phyloP scores from a whole-genome alignment of 2,797 vertebrate genomes.

The Molossus molossus region DNA sequence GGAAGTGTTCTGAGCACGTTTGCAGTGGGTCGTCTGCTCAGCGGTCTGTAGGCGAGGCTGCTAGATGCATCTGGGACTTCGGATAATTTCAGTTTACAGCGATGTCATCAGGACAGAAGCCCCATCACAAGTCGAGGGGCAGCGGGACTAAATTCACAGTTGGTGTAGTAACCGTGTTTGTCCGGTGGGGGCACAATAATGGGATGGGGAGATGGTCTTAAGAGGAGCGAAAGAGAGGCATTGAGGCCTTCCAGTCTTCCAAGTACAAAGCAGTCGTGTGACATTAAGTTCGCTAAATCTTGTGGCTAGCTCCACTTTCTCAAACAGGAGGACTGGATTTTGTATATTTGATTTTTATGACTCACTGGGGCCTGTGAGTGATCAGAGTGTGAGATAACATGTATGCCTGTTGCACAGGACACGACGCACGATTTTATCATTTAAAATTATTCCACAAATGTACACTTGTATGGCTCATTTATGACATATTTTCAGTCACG shows the following conservation, averaged over 20 bases:
- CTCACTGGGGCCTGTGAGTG: conserved; percentile 13
- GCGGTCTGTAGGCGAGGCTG: not conserved
- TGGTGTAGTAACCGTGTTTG: not conserved
- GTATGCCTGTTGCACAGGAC: conserved; percentile 58
- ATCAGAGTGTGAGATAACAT: conserved; percentile 45
- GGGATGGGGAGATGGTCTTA: not conserved
- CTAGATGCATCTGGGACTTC: not conserved
- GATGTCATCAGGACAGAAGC: not conserved
- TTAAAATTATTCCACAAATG: conserved; percentile 74
- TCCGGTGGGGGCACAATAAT: not conserved
- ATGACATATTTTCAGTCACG: conserved; percentile 74
- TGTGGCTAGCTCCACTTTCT: not conserved
- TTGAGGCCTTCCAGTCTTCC: not conserved
- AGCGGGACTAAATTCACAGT: not conserved
- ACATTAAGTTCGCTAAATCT: not conserved
- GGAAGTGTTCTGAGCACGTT: not conserved
- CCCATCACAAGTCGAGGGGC: not conserved
- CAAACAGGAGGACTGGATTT: conserved; percentile 16
- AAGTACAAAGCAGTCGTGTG: not conserved
- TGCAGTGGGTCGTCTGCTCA: not conserved
- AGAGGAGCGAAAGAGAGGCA: not conserved
- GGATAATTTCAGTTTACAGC: not conserved
- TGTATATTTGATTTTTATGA: conserved; percentile 51
- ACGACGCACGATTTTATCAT: conserved; percentile 61
- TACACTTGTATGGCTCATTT: conserved; percentile 68